These are phyloP conservation scores for Dendrocincla fuliginosa DNA, from an alignment of 2,797 vertebrate genomes.

Conservation along the genomic window DNA sequence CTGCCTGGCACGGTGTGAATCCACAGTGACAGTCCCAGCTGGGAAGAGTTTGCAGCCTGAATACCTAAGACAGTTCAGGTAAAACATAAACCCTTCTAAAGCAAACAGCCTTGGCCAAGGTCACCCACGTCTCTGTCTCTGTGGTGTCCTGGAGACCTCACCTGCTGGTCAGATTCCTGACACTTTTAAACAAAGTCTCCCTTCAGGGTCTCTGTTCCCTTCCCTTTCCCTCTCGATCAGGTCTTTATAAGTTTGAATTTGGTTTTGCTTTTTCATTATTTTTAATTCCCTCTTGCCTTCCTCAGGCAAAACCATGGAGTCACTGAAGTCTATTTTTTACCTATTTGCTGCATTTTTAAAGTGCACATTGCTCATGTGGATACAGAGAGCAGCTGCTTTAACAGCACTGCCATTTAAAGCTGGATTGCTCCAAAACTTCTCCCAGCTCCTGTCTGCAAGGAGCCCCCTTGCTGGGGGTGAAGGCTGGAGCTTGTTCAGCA, in stretches of 20 bases:
- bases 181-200: neutral
- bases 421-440: neutral
- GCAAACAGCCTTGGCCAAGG: slow-evolving; percentile 1
- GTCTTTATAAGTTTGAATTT: neutral
- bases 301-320: neutral
- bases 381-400: neutral
- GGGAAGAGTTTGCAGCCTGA: slow-evolving; percentile 30
- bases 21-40: slow-evolving; percentile 21
- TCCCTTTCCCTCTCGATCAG: neutral
- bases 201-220: neutral
- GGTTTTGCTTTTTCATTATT: neutral
- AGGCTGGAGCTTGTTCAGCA: neutral
- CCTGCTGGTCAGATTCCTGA: neutral
- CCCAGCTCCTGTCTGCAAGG: rapidly evolving
- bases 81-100: neutral
- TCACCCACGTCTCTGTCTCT: neutral
- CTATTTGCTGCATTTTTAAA: neutral
- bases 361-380: neutral
- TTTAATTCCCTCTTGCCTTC: neutral
- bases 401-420: neutral
- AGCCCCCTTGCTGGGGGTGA: neutral
- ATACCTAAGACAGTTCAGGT: neutral
- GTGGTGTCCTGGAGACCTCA: neutral
- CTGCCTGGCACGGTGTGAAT: neutral
- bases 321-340: neutral